Conservation (phyloP, 2,888 invertebrate species). For the Acanthosepion pharaonis region DNA sequence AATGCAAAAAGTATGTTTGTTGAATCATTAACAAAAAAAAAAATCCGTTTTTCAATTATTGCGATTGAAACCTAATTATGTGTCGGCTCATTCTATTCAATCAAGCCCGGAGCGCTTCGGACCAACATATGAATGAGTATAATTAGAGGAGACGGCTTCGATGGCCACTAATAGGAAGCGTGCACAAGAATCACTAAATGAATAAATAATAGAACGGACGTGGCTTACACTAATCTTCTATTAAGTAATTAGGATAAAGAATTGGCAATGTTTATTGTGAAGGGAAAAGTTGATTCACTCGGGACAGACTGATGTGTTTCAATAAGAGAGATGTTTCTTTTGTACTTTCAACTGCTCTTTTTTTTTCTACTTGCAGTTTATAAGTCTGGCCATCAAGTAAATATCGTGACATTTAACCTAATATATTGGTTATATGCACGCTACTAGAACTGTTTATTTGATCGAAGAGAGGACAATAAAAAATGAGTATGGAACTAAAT, state of each 20-base stretch:
- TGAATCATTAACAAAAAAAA: not conserved
- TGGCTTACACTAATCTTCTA: not conserved
- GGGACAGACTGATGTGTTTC: not conserved
- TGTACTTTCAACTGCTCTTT: no score
- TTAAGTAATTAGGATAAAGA: not conserved
- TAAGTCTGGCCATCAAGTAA: no score
- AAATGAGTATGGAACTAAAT: no score
- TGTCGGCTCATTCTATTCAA: not conserved
- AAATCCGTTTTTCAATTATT: not conserved
- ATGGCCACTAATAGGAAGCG: not conserved
- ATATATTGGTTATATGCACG: no score
- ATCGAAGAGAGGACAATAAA: no score
- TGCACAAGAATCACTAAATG: not conserved
- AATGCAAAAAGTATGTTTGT: no score
- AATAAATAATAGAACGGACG: constrained; percentile 18
- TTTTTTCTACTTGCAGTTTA: no score
- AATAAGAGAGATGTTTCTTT: no score
- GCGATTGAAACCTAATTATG: constrained; percentile 18
- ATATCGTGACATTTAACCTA: no score
- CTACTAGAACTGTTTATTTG: no score
- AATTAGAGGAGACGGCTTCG: not conserved
- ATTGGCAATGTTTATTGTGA: not conserved
- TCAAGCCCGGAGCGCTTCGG: not conserved
- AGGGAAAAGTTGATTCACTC: not conserved
- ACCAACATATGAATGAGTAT: not conserved